phyloP scores from a whole-genome alignment of 1,140 invertebrate species.

The Zaprionus kolodkinae region DNA sequence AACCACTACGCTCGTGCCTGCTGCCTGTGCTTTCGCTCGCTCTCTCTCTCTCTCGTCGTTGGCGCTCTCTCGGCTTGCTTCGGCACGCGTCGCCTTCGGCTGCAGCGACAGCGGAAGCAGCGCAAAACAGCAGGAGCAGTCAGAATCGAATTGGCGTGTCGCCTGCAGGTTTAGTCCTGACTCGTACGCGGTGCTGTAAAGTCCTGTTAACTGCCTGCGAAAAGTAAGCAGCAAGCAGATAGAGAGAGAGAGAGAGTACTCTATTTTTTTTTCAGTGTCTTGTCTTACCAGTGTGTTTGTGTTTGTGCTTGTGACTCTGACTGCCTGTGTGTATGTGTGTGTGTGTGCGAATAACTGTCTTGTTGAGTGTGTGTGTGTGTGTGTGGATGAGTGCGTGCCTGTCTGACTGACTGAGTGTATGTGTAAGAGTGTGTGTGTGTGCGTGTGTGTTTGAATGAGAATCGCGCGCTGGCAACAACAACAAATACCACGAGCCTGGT shows the following conservation, averaged over 20 bases:
- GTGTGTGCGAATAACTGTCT: conserved; percentile 7
- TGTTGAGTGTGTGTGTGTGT: conserved; percentile 17
- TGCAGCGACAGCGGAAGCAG: conserved; percentile 2
- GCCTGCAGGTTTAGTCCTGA: conserved; percentile 56
- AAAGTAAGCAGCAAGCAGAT: conserved; percentile 54
- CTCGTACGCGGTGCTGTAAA: conserved; percentile 58
- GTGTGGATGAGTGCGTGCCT: conserved; percentile 17
- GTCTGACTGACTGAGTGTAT: conserved; percentile 6
- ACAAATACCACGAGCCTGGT: conserved; percentile 47
- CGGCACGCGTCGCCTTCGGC: not conserved
- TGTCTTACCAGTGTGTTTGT: conserved; percentile 48
- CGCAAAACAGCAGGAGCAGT: conserved; percentile 16
- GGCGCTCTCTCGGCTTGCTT: not conserved
- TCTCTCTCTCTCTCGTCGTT: not conserved
- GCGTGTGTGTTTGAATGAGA: conserved; percentile 24
- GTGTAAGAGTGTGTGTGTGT: conserved; percentile 13
- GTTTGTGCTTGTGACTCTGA: conserved; percentile 12
- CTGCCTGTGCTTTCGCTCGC: conserved; percentile 9
- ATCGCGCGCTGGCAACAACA: conserved; percentile 51
- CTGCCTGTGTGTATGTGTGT: conserved; percentile 14
- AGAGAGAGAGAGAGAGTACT: conserved; percentile 1
- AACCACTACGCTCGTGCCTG: too few relatives aligned
- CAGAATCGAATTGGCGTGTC: conserved; percentile 43
- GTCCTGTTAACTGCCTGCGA: conserved; percentile 52
- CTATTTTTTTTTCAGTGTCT: conserved; percentile 71